phyloP scores from a whole-genome alignment of 2,797 vertebrate species.

The Xiphophorus birchmanni region DNA sequence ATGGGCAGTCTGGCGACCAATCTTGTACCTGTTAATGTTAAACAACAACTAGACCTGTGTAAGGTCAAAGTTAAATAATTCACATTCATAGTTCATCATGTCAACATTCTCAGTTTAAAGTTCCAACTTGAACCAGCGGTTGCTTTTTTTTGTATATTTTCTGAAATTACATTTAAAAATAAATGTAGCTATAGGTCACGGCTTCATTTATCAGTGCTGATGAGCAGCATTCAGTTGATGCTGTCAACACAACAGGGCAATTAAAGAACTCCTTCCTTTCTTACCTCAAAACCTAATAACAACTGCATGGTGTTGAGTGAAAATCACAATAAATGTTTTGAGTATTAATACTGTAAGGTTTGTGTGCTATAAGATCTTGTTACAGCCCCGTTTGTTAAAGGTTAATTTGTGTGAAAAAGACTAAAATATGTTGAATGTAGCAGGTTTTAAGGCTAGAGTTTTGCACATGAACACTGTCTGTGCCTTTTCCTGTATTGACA shows the following conservation, averaged over 20 bases:
- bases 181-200: neutral
- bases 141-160: neutral
- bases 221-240: neutral
- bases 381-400: neutral
- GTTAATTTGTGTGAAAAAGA: conserved; percentile 8
- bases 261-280: neutral
- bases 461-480: neutral
- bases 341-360: neutral
- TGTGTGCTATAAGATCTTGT: neutral
- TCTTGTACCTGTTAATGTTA: neutral
- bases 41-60: neutral
- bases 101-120: neutral
- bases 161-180: neutral
- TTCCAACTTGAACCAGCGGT: neutral
- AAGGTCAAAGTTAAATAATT: neutral
- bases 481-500: conserved; percentile 13
- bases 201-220: neutral
- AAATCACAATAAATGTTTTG: neutral
- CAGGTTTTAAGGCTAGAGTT: neutral
- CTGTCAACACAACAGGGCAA: neutral
- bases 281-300: neutral
- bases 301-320: neutral
- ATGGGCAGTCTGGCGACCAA: neutral
- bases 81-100: neutral
- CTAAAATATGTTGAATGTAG: neutral